phyloP scores from a whole-genome alignment of 2,888 invertebrate genomes.

The Drosophila engyochracea region DNA sequence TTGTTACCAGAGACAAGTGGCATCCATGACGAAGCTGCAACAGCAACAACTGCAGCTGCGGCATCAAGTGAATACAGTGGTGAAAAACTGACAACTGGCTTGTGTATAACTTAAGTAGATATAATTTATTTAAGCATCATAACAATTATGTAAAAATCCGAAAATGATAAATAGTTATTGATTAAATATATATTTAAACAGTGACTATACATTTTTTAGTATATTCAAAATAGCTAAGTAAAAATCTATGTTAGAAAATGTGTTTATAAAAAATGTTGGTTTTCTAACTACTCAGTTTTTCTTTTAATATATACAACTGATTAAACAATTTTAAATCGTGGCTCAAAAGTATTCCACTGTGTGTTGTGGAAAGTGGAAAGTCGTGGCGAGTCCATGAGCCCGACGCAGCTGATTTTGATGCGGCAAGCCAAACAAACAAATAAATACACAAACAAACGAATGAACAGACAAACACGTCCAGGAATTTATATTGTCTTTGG shows the following conservation, averaged over 20 bases:
- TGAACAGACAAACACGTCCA: constrained; percentile 35
- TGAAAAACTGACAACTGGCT: too few relatives aligned
- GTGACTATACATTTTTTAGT: too few relatives aligned
- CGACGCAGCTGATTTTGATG: constrained; percentile 22
- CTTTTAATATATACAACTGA: not conserved
- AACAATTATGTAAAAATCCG: not conserved
- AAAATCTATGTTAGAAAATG: not conserved
- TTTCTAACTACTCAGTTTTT: accelerated
- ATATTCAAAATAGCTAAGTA: not conserved
- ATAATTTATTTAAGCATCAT: not conserved
- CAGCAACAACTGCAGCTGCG: constrained; percentile 11
- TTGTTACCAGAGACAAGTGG: constrained; percentile 28
- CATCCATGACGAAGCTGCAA: constrained; percentile 9
- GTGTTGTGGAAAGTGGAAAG: constrained; percentile 10
- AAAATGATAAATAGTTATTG: not conserved
- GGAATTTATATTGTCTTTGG: constrained; percentile 26
- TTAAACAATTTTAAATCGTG: not conserved
- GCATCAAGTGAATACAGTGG: not conserved
- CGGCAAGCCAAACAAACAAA: constrained; percentile 33
- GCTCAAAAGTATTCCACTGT: not conserved
- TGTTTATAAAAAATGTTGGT: not conserved
- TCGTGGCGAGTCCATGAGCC: constrained; percentile 16
- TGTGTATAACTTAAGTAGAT: not conserved
- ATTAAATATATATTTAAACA: not conserved
- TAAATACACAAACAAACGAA: constrained; percentile 30